Evolutionary conservation across 2,113 vertebrate species (phyloP).

Genomic region (Nothoprocta pentlandii): DNA sequence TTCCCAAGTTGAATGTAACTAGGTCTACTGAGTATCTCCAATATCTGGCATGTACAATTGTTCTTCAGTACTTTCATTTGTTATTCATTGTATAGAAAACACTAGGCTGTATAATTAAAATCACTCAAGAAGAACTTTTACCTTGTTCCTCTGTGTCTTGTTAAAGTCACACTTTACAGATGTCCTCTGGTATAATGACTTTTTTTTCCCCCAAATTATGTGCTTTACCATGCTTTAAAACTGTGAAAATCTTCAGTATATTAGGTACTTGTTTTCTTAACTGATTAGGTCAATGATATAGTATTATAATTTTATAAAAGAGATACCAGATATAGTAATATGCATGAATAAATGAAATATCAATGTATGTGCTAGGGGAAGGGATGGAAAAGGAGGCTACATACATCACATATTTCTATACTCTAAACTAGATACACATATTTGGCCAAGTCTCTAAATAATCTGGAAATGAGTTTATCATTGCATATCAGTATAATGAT

Average conservation of each 20-base stretch:
- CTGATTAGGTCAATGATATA: not conserved
- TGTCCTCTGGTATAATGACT: not conserved
- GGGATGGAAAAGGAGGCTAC: too few species aligned
- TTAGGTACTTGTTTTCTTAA: not conserved
- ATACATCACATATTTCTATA: not conserved
- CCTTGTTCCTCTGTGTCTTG: not conserved
- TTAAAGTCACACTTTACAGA: not conserved
- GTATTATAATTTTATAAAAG: not conserved
- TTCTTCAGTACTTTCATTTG: not conserved
- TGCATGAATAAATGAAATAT: too few species aligned
- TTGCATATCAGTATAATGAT: not conserved
- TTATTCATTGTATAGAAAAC: not conserved
- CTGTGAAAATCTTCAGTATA: not conserved
- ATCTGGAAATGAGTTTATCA: not conserved
- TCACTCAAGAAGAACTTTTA: not conserved
- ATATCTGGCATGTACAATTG: not conserved
- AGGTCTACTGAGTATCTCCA: not conserved
- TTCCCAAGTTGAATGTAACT: not conserved
- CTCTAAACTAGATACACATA: rapidly evolving
- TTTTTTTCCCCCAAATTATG: not conserved
- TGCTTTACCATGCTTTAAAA: not conserved
- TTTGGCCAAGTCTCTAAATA: not conserved
- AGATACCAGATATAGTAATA: not conserved
- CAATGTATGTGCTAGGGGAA: too few species aligned
- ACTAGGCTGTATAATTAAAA: not conserved